A percentile compares a stretch with the other conserved stretches of the same genome.
Evolutionary conservation across 2,888 invertebrate genomes (phyloP).

Genomic region (Machimus atricapillus): DNA sequence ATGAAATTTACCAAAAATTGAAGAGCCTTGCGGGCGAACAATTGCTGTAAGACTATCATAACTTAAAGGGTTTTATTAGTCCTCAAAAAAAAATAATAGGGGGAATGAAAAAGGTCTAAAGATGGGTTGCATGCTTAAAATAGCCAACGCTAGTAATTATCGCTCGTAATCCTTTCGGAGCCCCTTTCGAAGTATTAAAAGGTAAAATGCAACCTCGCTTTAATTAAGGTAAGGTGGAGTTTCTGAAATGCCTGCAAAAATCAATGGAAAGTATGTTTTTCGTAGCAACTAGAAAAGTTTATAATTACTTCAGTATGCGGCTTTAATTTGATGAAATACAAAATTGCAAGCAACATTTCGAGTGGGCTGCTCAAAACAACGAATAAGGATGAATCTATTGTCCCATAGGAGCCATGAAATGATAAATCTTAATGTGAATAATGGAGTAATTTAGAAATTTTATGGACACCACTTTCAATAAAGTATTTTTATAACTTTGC

Average conservation of each 20-base stretch:
- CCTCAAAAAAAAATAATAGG: neutral
- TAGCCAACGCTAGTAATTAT: neutral
- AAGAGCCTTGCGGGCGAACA: neutral
- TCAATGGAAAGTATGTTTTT: neutral
- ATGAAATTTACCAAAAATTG: conserved; percentile 1
- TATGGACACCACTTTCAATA: neutral
- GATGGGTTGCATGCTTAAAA: neutral
- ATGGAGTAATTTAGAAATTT: neutral
- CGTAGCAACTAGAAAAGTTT: neutral
- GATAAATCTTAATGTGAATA: neutral
- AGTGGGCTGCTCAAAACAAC: neutral
- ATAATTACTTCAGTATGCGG: neutral
- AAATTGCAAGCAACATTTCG: neutral
- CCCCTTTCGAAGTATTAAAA: neutral
- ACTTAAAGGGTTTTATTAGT: neutral
- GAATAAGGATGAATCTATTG: neutral
- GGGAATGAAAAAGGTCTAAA: neutral
- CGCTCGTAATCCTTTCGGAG: neutral
- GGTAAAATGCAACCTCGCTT: neutral
- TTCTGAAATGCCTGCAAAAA: neutral
- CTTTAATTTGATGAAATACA: neutral
- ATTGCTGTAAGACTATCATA: neutral
- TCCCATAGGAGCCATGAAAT: neutral
- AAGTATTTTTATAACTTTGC: neutral
- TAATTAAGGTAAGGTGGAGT: neutral